Base-by-base conservation (phyloP, 2,113 vertebrate genomes). In the Peromyscus leucopus region DNA sequence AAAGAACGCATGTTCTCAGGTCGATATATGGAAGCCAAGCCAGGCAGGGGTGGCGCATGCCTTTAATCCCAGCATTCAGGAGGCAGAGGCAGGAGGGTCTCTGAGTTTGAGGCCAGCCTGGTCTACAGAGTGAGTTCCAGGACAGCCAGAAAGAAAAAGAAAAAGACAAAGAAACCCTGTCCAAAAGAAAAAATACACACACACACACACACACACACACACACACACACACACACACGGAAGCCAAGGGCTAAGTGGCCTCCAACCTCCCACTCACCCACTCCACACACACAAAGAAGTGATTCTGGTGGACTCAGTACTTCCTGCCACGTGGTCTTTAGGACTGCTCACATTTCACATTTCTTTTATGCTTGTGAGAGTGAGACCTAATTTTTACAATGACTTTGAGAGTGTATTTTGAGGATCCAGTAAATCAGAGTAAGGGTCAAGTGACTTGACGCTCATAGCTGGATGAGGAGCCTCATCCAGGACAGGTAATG, bases 301-400 rank as follows among this genome's bases (percentile, higher is more conserved):
- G 22, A 22, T 90, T 88, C 33, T n/a, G 12, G 51, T 69, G 22
- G 28, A 59, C 79, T 85, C 46, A 24, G 55, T 12, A 9, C 33
- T 96, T 95, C 42, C 28, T 91, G 79, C 78, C 24, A 57, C n/a
- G 59, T 19, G 5, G 13, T 69, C 86, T 5, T 48, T n/a, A 63
- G 57, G 39, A 80, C 48, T 51, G 24, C 11, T 76, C n/a, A 85
- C 71, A 46, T 17, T 95, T 82, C n/a, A 85, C 71, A 46, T 17
- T 95, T 95, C 48, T 69, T 89, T 26, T 21, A 72, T 90, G 91
- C 48, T 95, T 94, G 57, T 61, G 59, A 82, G 92, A 42, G 36
- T 87, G 84, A 95, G 46, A 5, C 39, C 26, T 75, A 33, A 17
- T 83, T 95, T 92, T 95, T 48, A 78, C 51, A 89, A 90, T 89